A percentile compares a stretch with the other conserved stretches of the same genome.
Conservation (phyloP, 2,888 invertebrate species). For the Hesperia comma region DNA sequence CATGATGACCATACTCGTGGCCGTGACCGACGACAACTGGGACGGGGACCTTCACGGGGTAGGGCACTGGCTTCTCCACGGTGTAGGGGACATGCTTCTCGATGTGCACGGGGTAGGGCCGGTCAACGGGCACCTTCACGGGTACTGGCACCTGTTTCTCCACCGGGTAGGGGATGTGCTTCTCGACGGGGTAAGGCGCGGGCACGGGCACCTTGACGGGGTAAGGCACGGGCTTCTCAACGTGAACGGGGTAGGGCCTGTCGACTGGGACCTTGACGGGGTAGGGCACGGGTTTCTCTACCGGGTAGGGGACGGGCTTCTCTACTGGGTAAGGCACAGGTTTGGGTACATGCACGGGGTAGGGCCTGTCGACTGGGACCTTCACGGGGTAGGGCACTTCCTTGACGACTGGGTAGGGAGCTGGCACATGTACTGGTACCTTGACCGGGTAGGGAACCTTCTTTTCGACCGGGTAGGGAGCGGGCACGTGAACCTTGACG, state of each 20-base stretch:
- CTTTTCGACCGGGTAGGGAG: constrained; percentile 88
- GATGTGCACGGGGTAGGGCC: constrained; percentile 83
- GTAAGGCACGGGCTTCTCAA: constrained; percentile 79
- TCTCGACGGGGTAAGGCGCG: constrained; percentile 88
- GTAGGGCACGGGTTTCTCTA: constrained; percentile 86
- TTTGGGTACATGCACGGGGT: constrained; percentile 85
- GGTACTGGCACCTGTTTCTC: constrained; percentile 86
- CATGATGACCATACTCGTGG: constrained; percentile 81
- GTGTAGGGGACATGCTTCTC: constrained; percentile 80
- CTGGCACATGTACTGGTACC: constrained; percentile 85
- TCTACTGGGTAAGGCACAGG: constrained; percentile 85
- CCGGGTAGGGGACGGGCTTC: constrained; percentile 85
- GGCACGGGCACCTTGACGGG: constrained; percentile 85
- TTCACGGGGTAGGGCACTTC: constrained; percentile 85
- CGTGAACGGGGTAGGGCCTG: constrained; percentile 84
- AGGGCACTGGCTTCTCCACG: constrained; percentile 76
- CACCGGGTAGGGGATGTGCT: constrained; percentile 85
- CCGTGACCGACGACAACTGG: constrained; percentile 71
- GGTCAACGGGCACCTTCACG: constrained; percentile 85
- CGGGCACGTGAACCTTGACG: constrained; percentile 87
- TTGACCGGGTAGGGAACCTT: constrained; percentile 87
- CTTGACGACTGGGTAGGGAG: constrained; percentile 86
- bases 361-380: constrained; percentile 86
- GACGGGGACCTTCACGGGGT: constrained; percentile 81
- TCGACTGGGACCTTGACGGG: constrained; percentile 86